A percentile compares a stretch with the other conserved stretches of the same genome.
Conservation (phyloP, 2,797 vertebrate genomes). For the Crenuchus spilurus region DNA sequence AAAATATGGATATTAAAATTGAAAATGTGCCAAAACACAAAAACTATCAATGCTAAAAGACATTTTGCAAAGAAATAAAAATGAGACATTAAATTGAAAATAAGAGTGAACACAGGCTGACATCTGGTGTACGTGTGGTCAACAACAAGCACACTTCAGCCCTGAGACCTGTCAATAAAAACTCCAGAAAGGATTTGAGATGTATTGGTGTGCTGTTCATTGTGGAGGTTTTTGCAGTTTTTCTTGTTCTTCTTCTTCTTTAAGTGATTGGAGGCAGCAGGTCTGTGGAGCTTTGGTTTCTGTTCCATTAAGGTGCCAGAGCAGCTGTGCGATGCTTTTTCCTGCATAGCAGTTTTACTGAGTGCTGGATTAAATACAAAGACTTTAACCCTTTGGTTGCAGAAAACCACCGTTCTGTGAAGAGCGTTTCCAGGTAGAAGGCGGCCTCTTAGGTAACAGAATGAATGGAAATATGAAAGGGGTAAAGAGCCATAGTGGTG, state of each 20-base stretch:
- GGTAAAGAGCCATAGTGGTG: neutral
- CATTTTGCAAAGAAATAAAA: too few species aligned
- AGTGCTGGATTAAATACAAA: slow-evolving; percentile 12
- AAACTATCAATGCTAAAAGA: too few species aligned
- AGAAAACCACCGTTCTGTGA: neutral
- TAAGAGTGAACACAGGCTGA: too few species aligned
- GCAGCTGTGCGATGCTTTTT: neutral
- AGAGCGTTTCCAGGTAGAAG: neutral
- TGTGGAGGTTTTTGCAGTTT: neutral
- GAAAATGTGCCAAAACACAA: too few species aligned
- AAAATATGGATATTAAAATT: too few species aligned
- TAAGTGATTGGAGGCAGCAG: neutral
- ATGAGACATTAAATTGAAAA: too few species aligned
- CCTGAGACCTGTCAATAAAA: neutral
- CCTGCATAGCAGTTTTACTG: neutral
- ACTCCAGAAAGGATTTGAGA: slow-evolving; percentile 14
- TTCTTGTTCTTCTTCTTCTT: neutral
- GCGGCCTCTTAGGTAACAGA: neutral
- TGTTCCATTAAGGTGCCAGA: slow-evolving; percentile 1
- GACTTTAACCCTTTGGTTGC: neutral
- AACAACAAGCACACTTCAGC: too few species aligned
- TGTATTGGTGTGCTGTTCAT: neutral
- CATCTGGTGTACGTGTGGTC: too few species aligned
- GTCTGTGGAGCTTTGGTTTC: neutral
- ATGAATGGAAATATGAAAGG: neutral